These are phyloP conservation scores for Chrysaora quinquecirrha DNA, from an alignment of 30 jellyfish, hydroid and myxozoan genomes.

Conservation along the genomic window DNA sequence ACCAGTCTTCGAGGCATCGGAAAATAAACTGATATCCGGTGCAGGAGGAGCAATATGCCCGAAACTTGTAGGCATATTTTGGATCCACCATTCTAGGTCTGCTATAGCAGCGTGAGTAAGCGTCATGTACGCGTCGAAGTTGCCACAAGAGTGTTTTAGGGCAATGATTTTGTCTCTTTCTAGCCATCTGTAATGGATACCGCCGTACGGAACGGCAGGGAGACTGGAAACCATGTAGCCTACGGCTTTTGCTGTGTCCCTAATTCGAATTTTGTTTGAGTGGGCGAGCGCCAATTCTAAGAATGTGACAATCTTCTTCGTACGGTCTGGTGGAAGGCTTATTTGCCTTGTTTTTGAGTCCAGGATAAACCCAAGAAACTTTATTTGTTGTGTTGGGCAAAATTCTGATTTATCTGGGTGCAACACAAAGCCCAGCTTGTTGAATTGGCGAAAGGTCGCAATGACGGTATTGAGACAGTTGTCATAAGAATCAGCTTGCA, in stretches of 20 bases:
- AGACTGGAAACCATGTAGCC: conserved; percentile 52
- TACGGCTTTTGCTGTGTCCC: conserved; percentile 34
- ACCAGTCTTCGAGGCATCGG: conserved; percentile 74
- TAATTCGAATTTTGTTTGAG: neutral
- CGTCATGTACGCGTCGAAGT: conserved; percentile 8
- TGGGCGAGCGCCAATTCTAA: neutral
- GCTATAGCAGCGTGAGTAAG: neutral
- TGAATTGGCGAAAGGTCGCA: conserved; percentile 5
- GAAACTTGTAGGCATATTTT: neutral
- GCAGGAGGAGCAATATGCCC: conserved; percentile 6
- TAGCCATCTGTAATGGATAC: conserved; percentile 26
- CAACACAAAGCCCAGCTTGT: conserved; percentile 31
- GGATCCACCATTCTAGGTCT: conserved; percentile 53
- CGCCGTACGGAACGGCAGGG: conserved; percentile 40
- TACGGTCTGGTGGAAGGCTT: conserved; percentile 4
- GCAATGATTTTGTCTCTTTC: conserved; percentile 50
- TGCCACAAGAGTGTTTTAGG: conserved; percentile 18
- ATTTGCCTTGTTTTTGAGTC: conserved; percentile 21
- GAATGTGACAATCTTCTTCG: neutral
- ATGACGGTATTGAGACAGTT: conserved; percentile 16
- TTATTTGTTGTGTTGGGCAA: conserved; percentile 23
- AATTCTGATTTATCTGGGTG: conserved; percentile 52
- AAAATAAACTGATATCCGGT: conserved; percentile 19
- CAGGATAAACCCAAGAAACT: conserved; percentile 17
- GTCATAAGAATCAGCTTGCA: conserved; percentile 19